phyloP scores from a whole-genome alignment of 1,140 invertebrate genomes.

The Panagrolaimus sp. region DNA sequence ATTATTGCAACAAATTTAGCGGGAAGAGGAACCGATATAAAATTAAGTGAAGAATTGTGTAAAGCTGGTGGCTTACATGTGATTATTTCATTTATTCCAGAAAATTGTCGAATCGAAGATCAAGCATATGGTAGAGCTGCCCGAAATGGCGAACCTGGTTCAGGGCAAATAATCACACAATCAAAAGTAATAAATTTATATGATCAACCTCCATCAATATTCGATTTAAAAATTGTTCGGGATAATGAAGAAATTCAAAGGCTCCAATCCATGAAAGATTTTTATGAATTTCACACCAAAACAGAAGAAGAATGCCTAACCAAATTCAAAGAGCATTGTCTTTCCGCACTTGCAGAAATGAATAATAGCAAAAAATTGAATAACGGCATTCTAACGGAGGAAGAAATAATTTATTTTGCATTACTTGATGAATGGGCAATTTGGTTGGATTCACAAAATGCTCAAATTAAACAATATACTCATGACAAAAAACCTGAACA shows the following conservation, averaged over 20 bases:
- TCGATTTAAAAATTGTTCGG: not conserved
- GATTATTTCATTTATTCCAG: conserved; percentile 57
- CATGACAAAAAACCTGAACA: not conserved
- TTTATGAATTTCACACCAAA: not conserved
- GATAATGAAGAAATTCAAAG: not conserved
- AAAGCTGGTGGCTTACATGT: conserved; percentile 60
- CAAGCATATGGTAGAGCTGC: conserved; percentile 61
- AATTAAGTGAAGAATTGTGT: conserved; percentile 45
- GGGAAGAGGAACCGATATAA: conserved; percentile 61
- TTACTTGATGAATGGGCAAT: conserved; percentile 6
- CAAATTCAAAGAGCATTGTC: not conserved
- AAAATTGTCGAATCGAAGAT: conserved; percentile 58
- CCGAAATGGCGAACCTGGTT: conserved; percentile 51
- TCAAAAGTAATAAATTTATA: not conserved
- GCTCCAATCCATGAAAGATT: not conserved
- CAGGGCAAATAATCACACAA: conserved; percentile 24
- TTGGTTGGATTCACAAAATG: not conserved
- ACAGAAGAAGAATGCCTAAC: not conserved
- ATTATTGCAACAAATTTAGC: conserved; percentile 62
- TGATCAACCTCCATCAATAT: not conserved
- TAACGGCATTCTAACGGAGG: not conserved
- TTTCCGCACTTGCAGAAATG: not conserved
- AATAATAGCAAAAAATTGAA: conserved; percentile 31
- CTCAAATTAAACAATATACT: not conserved
- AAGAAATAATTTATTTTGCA: conserved; percentile 21